Conservation (phyloP, 2,888 invertebrate genomes). For the Hylaea fasciaria region DNA sequence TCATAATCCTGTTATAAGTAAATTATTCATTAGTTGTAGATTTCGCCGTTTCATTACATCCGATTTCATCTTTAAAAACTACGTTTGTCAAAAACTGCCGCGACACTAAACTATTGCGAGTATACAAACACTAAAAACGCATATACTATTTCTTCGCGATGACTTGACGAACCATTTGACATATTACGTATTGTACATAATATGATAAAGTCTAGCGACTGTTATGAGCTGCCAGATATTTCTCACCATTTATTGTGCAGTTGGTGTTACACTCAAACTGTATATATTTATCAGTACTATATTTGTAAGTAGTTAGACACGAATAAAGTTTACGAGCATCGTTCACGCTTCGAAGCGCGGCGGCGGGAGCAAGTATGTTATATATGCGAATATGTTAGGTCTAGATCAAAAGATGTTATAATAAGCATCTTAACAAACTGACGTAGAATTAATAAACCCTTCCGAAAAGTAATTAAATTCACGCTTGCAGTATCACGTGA, state of each 20-base stretch:
- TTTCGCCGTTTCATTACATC: too few relatives aligned
- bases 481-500: too few relatives aligned
- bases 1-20: too few relatives aligned
- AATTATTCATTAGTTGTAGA: too few relatives aligned
- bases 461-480: too few relatives aligned
- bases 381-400: too few relatives aligned
- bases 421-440: neutral
- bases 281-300: neutral
- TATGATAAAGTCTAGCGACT: neutral
- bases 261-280: slow-evolving; percentile 1
- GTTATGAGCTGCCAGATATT: slow-evolving; percentile 3
- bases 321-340: slow-evolving; percentile 16
- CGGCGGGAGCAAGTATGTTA: neutral
- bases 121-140: too few relatives aligned
- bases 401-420: neutral
- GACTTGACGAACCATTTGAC: slow-evolving; percentile 6
- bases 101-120: too few relatives aligned
- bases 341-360: slow-evolving; percentile 9
- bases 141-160: neutral
- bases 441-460: too few relatives aligned
- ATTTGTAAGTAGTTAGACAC: slow-evolving; percentile 14
- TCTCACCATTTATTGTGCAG: slow-evolving; percentile 10
- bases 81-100: too few relatives aligned
- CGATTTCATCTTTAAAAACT: too few relatives aligned
- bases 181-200: too few relatives aligned